Evolutionary conservation across 2,888 invertebrate species (phyloP).

Genomic region (Eupithecia abbreviata): DNA sequence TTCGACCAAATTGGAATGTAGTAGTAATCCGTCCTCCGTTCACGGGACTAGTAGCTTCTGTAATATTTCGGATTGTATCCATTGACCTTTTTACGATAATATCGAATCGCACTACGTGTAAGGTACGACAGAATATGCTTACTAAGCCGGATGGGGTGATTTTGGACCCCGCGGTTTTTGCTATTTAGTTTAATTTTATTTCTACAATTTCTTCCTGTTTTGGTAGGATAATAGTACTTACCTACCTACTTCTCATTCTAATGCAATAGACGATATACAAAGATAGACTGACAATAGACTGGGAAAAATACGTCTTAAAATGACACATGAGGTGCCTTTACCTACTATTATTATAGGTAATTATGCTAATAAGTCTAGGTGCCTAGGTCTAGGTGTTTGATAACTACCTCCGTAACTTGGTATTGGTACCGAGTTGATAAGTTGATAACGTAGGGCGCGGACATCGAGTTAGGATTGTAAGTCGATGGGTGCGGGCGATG

Average conservation of each 20-base stretch:
- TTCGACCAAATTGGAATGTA: conserved; percentile 46
- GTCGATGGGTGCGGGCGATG: background rate
- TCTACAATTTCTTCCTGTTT: background rate
- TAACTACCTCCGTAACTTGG: background rate
- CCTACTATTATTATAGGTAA: too few species aligned
- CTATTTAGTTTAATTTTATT: background rate
- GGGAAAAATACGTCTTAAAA: too few species aligned
- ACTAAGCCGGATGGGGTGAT: background rate
- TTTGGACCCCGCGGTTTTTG: background rate
- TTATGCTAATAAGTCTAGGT: too few species aligned
- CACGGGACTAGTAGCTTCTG: conserved; percentile 32
- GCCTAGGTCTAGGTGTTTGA: background rate
- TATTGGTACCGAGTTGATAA: background rate
- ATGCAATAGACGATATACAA: too few species aligned
- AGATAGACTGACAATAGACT: too few species aligned
- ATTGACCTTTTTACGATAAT: conserved; percentile 56
- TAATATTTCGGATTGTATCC: conserved; percentile 57
- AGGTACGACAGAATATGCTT: background rate
- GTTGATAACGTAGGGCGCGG: background rate
- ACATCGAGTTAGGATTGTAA: too few species aligned
- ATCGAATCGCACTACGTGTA: background rate
- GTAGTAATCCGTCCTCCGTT: background rate
- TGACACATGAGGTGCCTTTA: too few species aligned
- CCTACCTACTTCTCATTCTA: too few species aligned
- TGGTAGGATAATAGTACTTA: background rate